Percentiles rank a stretch among this genome's conserved stretches.
Conservation (phyloP, 2,113 vertebrate genomes). For the Clinocottus analis region DNA sequence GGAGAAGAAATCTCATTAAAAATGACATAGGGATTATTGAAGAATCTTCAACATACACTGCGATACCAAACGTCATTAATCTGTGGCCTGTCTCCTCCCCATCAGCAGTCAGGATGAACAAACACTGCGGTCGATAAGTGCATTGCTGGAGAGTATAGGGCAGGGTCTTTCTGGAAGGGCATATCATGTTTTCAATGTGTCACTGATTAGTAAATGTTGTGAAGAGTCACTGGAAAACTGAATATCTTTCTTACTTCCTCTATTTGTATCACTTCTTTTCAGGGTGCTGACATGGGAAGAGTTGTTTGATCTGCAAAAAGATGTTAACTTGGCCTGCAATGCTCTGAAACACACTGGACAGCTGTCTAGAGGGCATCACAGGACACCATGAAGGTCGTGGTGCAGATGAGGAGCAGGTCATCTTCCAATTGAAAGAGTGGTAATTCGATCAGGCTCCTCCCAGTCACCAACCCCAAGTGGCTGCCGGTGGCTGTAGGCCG, state of each 20-base stretch:
- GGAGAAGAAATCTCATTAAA: conserved; percentile 65
- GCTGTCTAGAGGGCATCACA: not conserved
- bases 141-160: not conserved
- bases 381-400: not conserved
- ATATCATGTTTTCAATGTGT: not conserved
- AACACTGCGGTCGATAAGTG: conserved; percentile 1
- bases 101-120: conserved; percentile 34
- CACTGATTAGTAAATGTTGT: not conserved
- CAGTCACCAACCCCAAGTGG: too few species aligned
- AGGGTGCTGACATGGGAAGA: not conserved
- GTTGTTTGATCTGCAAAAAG: not conserved
- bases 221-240: not conserved
- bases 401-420: not conserved
- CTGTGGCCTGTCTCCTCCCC: conserved; percentile 37
- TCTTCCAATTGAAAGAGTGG: not conserved
- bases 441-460: not conserved
- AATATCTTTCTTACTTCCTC: not conserved
- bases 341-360: not conserved
- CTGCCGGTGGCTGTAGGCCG: too few species aligned
- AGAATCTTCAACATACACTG: conserved; percentile 37
- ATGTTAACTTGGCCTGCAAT: not conserved
- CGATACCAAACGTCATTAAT: conserved; percentile 48
- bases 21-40: conserved; percentile 63
- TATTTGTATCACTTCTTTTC: not conserved
- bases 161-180: not conserved